These are phyloP conservation scores for Calephelis virginiensis DNA, from an alignment of 1,140 invertebrate genomes.

Conservation along the genomic window DNA sequence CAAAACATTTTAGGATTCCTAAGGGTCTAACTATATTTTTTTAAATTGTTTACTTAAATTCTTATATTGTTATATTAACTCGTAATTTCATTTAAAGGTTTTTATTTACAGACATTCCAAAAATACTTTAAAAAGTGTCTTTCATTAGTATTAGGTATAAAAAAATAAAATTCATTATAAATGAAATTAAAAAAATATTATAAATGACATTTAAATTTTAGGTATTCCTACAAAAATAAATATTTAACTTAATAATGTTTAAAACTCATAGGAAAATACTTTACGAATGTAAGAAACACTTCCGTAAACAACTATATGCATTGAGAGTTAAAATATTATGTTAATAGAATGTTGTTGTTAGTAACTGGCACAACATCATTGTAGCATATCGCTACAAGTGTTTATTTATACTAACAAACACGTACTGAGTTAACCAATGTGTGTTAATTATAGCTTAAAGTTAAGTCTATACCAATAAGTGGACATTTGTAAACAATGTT, in stretches of 20 bases:
- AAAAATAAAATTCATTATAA: too few relatives aligned
- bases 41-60: background rate
- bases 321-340: background rate
- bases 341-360: constrained; percentile 13
- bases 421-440: constrained; percentile 8
- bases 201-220: background rate
- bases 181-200: too few relatives aligned
- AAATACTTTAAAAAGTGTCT: background rate
- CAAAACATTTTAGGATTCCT: too few relatives aligned
- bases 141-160: too few relatives aligned
- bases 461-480: too few relatives aligned
- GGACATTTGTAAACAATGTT: constrained; percentile 21
- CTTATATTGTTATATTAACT: background rate
- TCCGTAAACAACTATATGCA: background rate
- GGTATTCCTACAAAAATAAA: background rate
- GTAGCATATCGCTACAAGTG: constrained; percentile 59
- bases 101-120: background rate
- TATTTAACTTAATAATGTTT: too few relatives aligned
- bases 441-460: background rate
- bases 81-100: too few relatives aligned
- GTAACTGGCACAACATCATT: constrained; percentile 29
- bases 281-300: too few relatives aligned
- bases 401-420: constrained; percentile 62
- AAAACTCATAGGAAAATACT: too few relatives aligned
- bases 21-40: too few relatives aligned